Percentiles rank a stretch among this genome's conserved stretches.
phyloP scores from a whole-genome alignment of 2,797 vertebrate genomes.

The Antrozous pallidus region DNA sequence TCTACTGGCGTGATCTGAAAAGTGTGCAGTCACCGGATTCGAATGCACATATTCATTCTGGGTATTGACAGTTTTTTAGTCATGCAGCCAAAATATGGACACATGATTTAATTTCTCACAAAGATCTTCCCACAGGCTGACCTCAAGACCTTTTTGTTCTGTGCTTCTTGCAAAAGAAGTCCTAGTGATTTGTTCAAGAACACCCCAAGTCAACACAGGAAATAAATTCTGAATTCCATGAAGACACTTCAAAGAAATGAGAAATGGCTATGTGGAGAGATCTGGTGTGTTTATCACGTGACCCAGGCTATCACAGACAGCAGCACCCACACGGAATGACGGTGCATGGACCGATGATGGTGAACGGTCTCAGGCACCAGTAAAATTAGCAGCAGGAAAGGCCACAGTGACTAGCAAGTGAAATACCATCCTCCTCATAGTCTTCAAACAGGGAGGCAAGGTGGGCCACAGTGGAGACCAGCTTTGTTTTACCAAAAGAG shows the following conservation, averaged over 20 bases:
- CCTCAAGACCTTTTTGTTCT: neutral
- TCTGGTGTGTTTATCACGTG: rapidly evolving
- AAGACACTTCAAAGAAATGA: neutral
- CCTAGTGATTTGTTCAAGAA: neutral
- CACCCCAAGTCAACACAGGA: neutral
- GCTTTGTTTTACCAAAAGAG: neutral
- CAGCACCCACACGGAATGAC: neutral
- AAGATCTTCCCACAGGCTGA: neutral
- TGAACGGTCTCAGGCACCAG: neutral
- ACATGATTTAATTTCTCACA: neutral
- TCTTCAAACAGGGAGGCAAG: neutral
- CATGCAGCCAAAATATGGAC: neutral
- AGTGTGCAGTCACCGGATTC: rapidly evolving
- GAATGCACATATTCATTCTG: neutral
- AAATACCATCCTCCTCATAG: neutral
- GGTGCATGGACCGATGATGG: rapidly evolving
- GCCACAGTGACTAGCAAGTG: neutral
- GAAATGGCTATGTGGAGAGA: neutral
- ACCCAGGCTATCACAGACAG: neutral
- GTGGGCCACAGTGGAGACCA: neutral
- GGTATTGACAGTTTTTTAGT: neutral
- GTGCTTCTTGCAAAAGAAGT: neutral
- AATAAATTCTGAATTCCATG: neutral
- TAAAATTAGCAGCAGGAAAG: neutral
- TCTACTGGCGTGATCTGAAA: neutral